Evolutionary conservation across 2,113 vertebrate species (phyloP).

Genomic region (Percopsis transmontana): DNA sequence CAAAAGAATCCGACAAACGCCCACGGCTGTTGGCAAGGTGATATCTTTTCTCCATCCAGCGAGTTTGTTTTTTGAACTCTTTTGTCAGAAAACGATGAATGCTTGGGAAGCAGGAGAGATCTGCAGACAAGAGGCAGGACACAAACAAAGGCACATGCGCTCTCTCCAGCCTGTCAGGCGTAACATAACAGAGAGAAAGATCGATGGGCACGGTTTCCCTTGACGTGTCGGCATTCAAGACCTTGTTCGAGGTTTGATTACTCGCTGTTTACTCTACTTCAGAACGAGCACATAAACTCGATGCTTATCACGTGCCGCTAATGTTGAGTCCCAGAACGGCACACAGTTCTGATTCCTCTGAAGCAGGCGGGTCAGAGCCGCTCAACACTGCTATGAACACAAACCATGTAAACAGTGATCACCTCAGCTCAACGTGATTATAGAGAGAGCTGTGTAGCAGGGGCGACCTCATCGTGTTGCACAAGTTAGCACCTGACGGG

Average conservation of each 20-base stretch:
- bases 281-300: constrained; percentile 10
- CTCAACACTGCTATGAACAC: neutral
- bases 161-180: neutral
- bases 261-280: constrained; percentile 11
- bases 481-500: constrained; percentile 27
- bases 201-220: constrained; percentile 19
- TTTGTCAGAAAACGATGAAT: constrained; percentile 12
- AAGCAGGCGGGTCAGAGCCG: constrained; percentile 9
- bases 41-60: neutral
- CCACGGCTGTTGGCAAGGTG: neutral
- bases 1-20: constrained; percentile 15
- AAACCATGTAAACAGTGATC: constrained; percentile 11
- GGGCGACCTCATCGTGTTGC: constrained; percentile 34
- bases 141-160: neutral
- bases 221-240: constrained; percentile 6
- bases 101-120: neutral
- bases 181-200: constrained; percentile 16
- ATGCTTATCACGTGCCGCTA: constrained; percentile 23
- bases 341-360: neutral
- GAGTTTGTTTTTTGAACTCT: constrained; percentile 1
- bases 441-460: constrained; percentile 5
- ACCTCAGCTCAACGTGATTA: constrained; percentile 25
- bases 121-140: neutral
- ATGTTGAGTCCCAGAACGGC: constrained; percentile 13
- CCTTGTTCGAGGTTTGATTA: constrained; percentile 34